Evolutionary conservation across 1,140 invertebrate species (phyloP), one percentile per base, ranked within the genome.

Genomic region (Tigriopus japonicus): DNA sequence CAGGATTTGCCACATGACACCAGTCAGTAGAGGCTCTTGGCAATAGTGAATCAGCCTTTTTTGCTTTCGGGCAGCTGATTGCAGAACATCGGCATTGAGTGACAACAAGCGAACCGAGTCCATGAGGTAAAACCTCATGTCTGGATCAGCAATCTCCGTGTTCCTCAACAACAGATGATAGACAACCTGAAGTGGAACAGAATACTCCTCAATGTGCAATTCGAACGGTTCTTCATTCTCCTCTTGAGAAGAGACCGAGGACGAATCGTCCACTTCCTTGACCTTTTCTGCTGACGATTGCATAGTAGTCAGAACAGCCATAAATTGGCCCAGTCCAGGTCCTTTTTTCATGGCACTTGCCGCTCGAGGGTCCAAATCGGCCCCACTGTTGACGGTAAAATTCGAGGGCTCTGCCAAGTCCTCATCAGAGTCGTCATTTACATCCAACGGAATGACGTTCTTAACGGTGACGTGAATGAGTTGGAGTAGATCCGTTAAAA

Each of bases 21-120:
- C 87, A 63, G 98, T 91, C 0, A 98, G 73, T 17, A 94, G 73
- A 74, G 94, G 95, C 73, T 96, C 90, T 71, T 98, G 91, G 64
- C 87, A 91, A 87, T 92, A 97, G 62, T 95, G 90, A 59, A 98
- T 83, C 75, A 97, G 98, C 52, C 90, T 90, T 65, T 86, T 79
- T 68, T 95, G 85, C 68, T 97, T 89, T 66, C 84, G 82, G 0
- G 87, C 80, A 0, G 89, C 87, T 66, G 84, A 85, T 24, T 81
- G 84, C 51, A 98, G 77, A 7, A 89, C 87, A 72, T 98, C 93
- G 3, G 88, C 90, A 70, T 98, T 87, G 1, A 98, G 75, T 59
- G 88, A 85, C 66, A 98, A 76, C 45, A 92, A 81, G 70, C 94
- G 88, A 1, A 98, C 74, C 67, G 89, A 94, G 67, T 87, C 84